Base-by-base conservation (phyloP, 1,140 invertebrate species). In the Ips typographus region DNA sequence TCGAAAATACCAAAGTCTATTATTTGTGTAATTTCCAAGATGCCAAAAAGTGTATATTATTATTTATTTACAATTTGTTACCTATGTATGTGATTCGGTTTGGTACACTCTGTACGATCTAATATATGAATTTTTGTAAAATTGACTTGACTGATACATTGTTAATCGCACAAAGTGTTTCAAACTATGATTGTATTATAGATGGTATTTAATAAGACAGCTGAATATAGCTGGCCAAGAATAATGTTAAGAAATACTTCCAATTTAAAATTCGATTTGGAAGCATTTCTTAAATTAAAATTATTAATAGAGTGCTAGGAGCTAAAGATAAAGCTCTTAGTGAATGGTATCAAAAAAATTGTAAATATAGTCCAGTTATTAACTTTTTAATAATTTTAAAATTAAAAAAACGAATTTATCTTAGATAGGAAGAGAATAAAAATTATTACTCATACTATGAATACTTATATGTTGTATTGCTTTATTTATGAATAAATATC, bases 11-110 rank as follows among this genome's bases (percentile, higher is more conserved):
- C 84, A 86, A 86, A 86, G 84, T 85, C 83, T 85, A 85, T 22
- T 22, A 22, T 85, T 85, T 85, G 84, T 85, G 84, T 71, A 79
- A 80, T 85, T 85, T 85, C 83, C 82, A 84, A 85, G 84, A 85
- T 85, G 84, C 85, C 85, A 86, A 86, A 85, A 74, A 74, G 74
- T 78, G 78, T 79, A 79, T 83, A 84, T 81, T 22, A 22, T 22
- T 84, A 84, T 80, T 78, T 85, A 84, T 84, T 83, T 83, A 82
- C 82, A 79, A 82, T 84, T 80, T 79, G 81, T 82, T 82, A 82
- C 76, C 77, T 80, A 81, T 81, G 77, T 79, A 79, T 81, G 80
- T 81, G 80, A 80, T 80, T 77, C 72, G 52, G 65, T 73, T 79
- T 75, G 72, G 66, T 72, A 71, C 71, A 70, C 60, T 72, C 74